Percentiles rank a stretch among this genome's conserved stretches.
Evolutionary conservation across 2,797 vertebrate genomes (phyloP).

Genomic region (Bucorvus abyssinicus): DNA sequence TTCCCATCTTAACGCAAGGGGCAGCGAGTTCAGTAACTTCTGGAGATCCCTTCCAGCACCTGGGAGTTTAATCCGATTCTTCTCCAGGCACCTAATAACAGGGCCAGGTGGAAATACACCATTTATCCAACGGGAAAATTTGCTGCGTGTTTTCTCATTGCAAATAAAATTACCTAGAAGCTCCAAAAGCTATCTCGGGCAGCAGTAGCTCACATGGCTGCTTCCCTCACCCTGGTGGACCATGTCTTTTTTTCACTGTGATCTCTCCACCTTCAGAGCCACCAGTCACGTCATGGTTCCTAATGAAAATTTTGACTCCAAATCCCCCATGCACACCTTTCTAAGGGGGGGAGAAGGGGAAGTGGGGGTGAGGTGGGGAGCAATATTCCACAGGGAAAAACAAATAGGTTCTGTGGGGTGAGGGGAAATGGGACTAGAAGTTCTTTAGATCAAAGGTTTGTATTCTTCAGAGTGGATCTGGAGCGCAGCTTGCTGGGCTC

Average conservation of each 20-base stretch:
- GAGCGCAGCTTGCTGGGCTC: fast-evolving
- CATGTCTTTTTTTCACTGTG: fast-evolving
- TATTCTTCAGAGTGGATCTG: background rate
- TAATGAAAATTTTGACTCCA: background rate
- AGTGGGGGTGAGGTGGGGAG: too few relatives aligned
- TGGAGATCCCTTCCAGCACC: background rate
- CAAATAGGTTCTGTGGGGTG: fast-evolving
- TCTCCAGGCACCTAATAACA: background rate
- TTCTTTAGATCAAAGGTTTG: background rate
- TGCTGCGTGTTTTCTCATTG: background rate
- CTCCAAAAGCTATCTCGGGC: background rate
- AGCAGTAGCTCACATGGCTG: background rate
- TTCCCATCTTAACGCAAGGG: background rate
- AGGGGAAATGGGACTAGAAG: background rate
- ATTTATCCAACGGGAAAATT: background rate
- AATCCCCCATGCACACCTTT: background rate
- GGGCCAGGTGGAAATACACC: background rate
- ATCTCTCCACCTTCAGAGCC: background rate
- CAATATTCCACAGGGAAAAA: background rate
- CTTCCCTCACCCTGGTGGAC: background rate
- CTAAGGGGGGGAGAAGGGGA: fast-evolving
- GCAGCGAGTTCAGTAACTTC: background rate
- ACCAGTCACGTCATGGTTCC: background rate
- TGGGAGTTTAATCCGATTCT: background rate
- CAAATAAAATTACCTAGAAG: background rate